A percentile compares a stretch with the other conserved stretches of the same genome.
Conservation (phyloP, 2,113 vertebrate species). For the Callithrix jacchus region DNA sequence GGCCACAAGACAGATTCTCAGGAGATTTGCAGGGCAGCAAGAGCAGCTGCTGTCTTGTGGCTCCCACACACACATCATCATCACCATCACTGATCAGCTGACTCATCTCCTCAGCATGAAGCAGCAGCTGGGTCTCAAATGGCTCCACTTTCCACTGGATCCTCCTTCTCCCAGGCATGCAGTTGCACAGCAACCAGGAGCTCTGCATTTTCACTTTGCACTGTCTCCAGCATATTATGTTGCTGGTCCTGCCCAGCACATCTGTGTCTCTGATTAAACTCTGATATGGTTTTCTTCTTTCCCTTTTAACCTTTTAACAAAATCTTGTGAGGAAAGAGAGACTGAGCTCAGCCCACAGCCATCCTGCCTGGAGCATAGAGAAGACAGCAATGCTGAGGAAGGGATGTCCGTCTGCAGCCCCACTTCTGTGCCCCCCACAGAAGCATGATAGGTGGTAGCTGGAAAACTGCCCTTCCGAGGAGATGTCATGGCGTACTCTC, state of each 20-base stretch:
- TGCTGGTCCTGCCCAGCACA: not conserved
- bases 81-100: not conserved
- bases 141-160: no score
- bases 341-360: not conserved
- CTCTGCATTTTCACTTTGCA: not conserved
- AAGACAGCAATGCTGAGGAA: not conserved
- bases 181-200: not conserved
- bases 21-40: not conserved
- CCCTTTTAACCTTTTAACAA: not conserved
- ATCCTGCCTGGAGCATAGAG: not conserved
- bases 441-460: not conserved
- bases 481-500: not conserved
- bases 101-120: not conserved
- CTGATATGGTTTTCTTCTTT: not conserved
- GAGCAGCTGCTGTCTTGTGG: not conserved
- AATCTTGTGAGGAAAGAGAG: not conserved
- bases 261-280: not conserved
- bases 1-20: not conserved
- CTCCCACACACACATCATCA: not conserved
- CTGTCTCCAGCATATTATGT: not conserved
- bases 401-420: not conserved
- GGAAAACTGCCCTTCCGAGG: not conserved
- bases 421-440: not conserved
- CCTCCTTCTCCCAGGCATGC: no score
- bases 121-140: not conserved